These are phyloP conservation scores for Acipenser oxyrinchus DNA, from an alignment of 2,797 vertebrate genomes.

Conservation along the genomic window DNA sequence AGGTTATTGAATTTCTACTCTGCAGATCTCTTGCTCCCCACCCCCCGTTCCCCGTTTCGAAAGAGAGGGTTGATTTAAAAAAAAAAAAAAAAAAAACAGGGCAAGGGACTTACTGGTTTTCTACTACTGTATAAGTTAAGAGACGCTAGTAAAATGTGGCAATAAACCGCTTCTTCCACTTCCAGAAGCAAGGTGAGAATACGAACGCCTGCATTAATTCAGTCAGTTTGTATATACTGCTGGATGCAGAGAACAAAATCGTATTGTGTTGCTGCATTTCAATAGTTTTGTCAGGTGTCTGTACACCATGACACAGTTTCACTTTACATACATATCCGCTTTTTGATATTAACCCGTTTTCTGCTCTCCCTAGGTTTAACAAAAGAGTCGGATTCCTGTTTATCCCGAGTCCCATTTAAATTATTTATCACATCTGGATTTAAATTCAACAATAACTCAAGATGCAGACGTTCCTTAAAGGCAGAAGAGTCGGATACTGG, in stretches of 20 bases:
- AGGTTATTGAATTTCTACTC: too few species aligned
- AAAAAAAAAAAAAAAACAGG: neutral
- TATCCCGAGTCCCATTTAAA: conserved; percentile 35
- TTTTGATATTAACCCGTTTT: neutral
- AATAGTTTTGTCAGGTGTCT: conserved; percentile 29
- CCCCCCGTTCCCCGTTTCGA: neutral
- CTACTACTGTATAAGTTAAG: neutral
- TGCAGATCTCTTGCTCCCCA: too few species aligned
- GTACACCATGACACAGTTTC: neutral
- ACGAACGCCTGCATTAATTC: too few species aligned
- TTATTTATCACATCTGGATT: conserved; percentile 30
- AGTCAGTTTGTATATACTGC: conserved; percentile 2
- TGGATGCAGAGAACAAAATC: conserved; percentile 24
- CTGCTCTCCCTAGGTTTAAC: conserved; percentile 23
- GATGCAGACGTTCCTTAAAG: conserved; percentile 95
- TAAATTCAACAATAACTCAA: conserved; percentile 33
- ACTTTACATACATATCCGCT: conserved; percentile 5
- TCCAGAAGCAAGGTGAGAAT: neutral
- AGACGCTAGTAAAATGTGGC: neutral
- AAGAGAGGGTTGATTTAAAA: neutral
- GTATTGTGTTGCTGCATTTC: conserved; percentile 35
- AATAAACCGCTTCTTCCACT: neutral
- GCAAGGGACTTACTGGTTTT: neutral
- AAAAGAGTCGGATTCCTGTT: conserved; percentile 31
- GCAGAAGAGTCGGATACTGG: conserved; percentile 92